Conservation (phyloP, 1,140 invertebrate species). For the Branchinecta lynchi region DNA sequence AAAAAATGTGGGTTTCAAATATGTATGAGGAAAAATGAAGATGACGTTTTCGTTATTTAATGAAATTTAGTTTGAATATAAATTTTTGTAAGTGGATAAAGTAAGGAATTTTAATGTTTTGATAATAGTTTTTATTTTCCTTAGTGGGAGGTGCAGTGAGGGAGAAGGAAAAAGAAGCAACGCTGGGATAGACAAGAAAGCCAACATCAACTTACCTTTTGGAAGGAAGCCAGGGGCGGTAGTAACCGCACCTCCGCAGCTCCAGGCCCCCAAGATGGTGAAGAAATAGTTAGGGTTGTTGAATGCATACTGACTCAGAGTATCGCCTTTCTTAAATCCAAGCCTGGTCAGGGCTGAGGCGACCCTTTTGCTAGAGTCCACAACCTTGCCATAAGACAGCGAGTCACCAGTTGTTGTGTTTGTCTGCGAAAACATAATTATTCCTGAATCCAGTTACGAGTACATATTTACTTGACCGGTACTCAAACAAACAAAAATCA, state of each 20-base stretch:
- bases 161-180: not conserved
- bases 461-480: too few relatives aligned
- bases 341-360: not conserved
- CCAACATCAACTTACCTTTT: constrained; percentile 8
- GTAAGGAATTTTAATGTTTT: too few relatives aligned
- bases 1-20: too few relatives aligned
- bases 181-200: not conserved
- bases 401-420: not conserved
- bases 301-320: not conserved
- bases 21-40: too few relatives aligned
- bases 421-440: constrained; percentile 13
- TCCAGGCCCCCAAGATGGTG: constrained; percentile 10
- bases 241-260: constrained; percentile 12
- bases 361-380: not conserved
- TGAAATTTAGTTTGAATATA: too few relatives aligned
- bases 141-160: too few relatives aligned
- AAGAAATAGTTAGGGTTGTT: not conserved
- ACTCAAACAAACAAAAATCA: too few relatives aligned
- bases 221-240: not conserved
- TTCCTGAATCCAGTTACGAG: too few relatives aligned
- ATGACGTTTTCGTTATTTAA: too few relatives aligned
- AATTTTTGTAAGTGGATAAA: too few relatives aligned
- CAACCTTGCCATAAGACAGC: constrained; percentile 6
- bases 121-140: too few relatives aligned
- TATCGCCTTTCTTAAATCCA: constrained; percentile 14